Conservation (phyloP, 2,113 vertebrate species). For the Calypte anna region DNA sequence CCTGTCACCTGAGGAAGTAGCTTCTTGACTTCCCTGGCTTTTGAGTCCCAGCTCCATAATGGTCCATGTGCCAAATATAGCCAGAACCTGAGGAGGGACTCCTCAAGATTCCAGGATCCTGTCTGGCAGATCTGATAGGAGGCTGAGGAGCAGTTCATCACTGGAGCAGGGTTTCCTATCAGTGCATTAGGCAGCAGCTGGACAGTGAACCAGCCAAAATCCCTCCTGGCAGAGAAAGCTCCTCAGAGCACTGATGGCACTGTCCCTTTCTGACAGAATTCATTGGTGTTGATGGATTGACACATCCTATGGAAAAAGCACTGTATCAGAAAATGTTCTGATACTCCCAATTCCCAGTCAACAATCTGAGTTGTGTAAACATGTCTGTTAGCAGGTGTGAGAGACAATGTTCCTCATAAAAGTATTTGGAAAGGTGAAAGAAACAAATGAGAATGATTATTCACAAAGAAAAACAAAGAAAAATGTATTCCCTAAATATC, state of each 20-base stretch:
- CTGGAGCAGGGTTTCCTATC: not conserved
- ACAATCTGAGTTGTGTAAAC: not conserved
- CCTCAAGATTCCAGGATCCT: not conserved
- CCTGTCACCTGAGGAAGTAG: not conserved
- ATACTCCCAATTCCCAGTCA: not conserved
- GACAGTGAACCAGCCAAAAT: not conserved
- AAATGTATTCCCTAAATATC: not conserved
- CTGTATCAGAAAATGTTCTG: not conserved
- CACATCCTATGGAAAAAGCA: not conserved
- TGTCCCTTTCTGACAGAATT: not conserved
- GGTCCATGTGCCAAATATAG: rapidly evolving
- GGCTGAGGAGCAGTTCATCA: not conserved
- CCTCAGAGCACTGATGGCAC: not conserved
- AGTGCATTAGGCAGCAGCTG: not conserved
- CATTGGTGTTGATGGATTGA: not conserved
- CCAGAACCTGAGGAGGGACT: not conserved
- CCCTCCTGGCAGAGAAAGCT: not conserved
- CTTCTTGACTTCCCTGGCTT: not conserved
- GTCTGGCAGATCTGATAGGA: not conserved
- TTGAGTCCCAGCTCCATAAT: not conserved
- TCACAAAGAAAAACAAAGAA: not conserved
- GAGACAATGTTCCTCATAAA: not conserved
- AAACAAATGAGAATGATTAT: not conserved
- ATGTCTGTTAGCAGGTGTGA: not conserved
- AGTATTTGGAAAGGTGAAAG: not conserved